Base-by-base conservation (phyloP, 2,888 invertebrate species). In the Galerucella pusilla region DNA sequence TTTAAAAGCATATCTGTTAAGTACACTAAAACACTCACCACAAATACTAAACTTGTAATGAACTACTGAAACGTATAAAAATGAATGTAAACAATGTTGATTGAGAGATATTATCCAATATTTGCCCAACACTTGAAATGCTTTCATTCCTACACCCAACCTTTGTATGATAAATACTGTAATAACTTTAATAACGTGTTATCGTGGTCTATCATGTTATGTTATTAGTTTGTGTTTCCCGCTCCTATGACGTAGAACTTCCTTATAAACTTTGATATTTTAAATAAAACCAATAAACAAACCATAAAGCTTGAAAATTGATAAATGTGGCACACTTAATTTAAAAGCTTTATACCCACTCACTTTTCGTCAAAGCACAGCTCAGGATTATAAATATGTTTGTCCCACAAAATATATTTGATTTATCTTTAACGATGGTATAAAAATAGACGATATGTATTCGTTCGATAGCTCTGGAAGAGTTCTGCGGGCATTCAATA, bases 201-300 rank as follows among this genome's bases (percentile, higher is more conserved):
- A 65, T 20, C 57, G 9, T 52, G n/a, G 52, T 52, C 35, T 42
- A 42, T 42, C 35, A 42, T 42, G 14, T 46, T 12, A 46, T 46
- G 16, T 57, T 57, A 57, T 64, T 63, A 70, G 11, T 63, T 63
- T 70, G 49, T 70, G 66, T 72, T 72, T 46, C 66, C 71, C 66
- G 71, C 71, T 60, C 20, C 25, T 46, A 42, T 72, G 71, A 72
- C 66, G 71, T 66, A 16, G n/a, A 57, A 65, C 66, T 72, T 66
- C 66, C 65, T 66, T 66, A 72, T 72, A 66, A 65, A 71, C 57
- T 45, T 42, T 45, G n/a, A 64, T 45, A 64, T n/a, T 45, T 64
- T 16, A 45, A 64, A 64, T 64, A 16, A 64, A 64, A 20, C 57
- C 57, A 57, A 57, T 57, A 57, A 57, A 57, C 20, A 45, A 14